These are phyloP conservation scores for Paramacrobiotus metropolitanus DNA, from an alignment of 1,140 invertebrate species.

Conservation along the genomic window DNA sequence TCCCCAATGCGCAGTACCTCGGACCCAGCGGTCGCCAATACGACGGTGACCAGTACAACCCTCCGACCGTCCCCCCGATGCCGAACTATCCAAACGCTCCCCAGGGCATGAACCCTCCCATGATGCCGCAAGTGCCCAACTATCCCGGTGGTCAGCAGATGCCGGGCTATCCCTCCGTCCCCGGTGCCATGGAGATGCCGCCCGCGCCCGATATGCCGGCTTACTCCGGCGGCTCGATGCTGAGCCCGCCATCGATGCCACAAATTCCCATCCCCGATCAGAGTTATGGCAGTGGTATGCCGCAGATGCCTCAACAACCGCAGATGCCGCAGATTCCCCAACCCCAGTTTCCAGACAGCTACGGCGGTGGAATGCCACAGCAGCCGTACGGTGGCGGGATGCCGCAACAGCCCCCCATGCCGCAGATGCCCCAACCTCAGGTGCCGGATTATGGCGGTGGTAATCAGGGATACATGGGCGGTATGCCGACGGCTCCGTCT, in stretches of 20 bases:
- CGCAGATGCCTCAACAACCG: background rate
- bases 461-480: background rate
- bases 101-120: too few species aligned
- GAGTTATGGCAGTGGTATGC: background rate
- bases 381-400: background rate
- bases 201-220: background rate
- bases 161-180: too few species aligned
- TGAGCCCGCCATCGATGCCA: background rate
- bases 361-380: background rate
- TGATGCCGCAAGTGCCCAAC: too few species aligned
- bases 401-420: background rate
- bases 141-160: too few species aligned
- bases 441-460: background rate
- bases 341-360: background rate
- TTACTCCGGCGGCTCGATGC: background rate
- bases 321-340: conserved; percentile 3
- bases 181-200: background rate
- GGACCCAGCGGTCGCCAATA: too few species aligned
- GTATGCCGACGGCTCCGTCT: too few species aligned
- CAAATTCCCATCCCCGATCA: background rate
- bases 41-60: too few species aligned
- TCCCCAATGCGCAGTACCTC: too few species aligned
- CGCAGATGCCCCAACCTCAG: background rate
- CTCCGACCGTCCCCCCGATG: too few species aligned
- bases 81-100: too few species aligned